Evolutionary conservation across 1,140 invertebrate species (phyloP).

Genomic region (Hestina assimilis): DNA sequence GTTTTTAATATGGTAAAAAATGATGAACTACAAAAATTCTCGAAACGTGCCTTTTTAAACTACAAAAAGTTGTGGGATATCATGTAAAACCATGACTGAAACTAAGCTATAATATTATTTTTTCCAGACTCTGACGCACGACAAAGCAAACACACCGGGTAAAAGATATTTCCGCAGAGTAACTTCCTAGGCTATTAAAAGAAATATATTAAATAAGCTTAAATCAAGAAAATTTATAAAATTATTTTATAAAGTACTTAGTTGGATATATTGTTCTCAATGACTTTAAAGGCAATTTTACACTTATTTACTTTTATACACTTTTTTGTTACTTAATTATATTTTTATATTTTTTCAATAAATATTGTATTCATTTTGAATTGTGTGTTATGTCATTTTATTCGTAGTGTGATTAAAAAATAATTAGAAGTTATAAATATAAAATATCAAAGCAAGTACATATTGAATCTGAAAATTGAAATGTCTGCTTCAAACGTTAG

Average conservation of each 20-base stretch:
- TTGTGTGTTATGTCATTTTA: background rate
- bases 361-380: background rate
- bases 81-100: background rate
- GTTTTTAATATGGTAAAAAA: too few species aligned
- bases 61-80: too few species aligned
- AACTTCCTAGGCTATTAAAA: slow-evolving; percentile 24
- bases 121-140: slow-evolving; percentile 68
- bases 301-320: slow-evolving; percentile 16
- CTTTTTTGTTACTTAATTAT: background rate
- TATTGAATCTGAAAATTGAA: too few species aligned
- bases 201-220: slow-evolving; percentile 1
- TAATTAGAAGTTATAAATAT: too few species aligned
- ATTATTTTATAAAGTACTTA: slow-evolving; percentile 12
- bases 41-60: too few species aligned
- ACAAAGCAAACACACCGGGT: slow-evolving; percentile 54
- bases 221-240: background rate
- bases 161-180: slow-evolving; percentile 64
- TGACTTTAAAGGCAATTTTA: background rate
- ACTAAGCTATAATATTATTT: slow-evolving; percentile 15
- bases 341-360: slow-evolving; percentile 14
- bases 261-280: background rate
- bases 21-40: too few species aligned
- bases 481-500: too few species aligned
- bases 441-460: too few species aligned
- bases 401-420: too few species aligned